These are phyloP conservation scores for Pteronotus mesoamericanus DNA, from an alignment of 2,797 vertebrate genomes.

Conservation along the genomic window DNA sequence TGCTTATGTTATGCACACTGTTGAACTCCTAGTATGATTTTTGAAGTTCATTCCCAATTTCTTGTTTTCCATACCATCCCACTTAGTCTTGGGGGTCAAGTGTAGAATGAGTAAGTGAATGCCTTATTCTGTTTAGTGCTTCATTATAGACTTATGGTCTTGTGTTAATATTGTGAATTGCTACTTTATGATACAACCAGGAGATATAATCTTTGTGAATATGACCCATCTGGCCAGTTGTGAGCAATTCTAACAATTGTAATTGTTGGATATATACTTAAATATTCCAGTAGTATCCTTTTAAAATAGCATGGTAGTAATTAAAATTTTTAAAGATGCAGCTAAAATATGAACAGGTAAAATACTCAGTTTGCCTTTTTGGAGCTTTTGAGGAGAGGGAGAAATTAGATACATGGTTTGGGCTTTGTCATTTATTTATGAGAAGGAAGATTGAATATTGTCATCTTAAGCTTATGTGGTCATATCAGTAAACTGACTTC, in stretches of 20 bases:
- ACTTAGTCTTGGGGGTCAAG: not conserved
- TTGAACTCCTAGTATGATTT: not conserved
- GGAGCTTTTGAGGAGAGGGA: not conserved
- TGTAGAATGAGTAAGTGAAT: not conserved
- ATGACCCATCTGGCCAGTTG: not conserved
- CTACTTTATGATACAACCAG: not conserved
- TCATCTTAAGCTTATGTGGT: not conserved
- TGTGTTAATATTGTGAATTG: not conserved
- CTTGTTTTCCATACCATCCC: not conserved
- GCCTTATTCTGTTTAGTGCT: not conserved
- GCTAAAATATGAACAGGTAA: not conserved
- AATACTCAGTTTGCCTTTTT: not conserved
- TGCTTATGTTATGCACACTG: not conserved
- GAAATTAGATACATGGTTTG: not conserved
- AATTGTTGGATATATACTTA: not conserved
- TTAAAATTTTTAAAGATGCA: not conserved
- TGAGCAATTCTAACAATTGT: not conserved
- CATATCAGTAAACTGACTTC: not conserved
- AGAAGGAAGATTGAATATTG: not conserved
- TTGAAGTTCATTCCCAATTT: not conserved
- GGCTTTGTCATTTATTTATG: not conserved
- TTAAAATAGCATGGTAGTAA: constrained; percentile 9
- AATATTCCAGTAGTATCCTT: not conserved
- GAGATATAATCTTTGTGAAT: not conserved
- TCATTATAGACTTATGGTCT: not conserved